Evolutionary conservation across 2,797 vertebrate genomes (phyloP), one percentile per base, ranked within the genome.

Genomic region (Ciconia nigra): DNA sequence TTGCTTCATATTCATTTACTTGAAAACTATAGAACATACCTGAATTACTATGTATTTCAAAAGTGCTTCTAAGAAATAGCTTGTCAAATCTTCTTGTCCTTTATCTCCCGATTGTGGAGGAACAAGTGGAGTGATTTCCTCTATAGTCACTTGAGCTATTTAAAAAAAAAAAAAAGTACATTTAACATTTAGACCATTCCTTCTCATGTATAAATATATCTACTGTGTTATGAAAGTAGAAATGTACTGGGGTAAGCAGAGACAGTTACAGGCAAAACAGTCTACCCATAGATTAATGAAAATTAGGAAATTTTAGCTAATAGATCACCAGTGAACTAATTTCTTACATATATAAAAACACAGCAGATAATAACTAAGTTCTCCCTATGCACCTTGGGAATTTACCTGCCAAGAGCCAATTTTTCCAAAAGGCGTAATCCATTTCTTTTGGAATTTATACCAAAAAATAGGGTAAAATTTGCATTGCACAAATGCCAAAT

Each of bases 11-110:
- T 7, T 86, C 24, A 20, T 79, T 79, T 39, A 19, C 46, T 66
- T 89, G 49, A 71, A 97, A 92, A 83, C 70, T 47, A 63, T 4
- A 93, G 91, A 96, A 97, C 97, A 95, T 99, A 99, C 99, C 99
- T 99, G 99, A 99, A 99, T 99, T 98, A 99, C 99, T 98, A 99
- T 99, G 96, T 99, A 99, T 98, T 99, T 99, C 97, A 99, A 98
- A 97, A 99, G 98, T 83, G 99, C 99, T 98, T 99, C 99, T 89
- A 99, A 98, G 97, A 99, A 99, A 97, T 99, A 99, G 91, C 99
- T 99, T 71, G 99, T 99, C 93, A 99, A 99, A 97, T 99, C 99
- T 97, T 99, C 99, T 98, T 99, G 99, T 98, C 99, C 99, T 98
- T 99, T 99, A 97, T 99, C 99, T 94, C 99, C 99, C 72, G 99